A percentile compares a stretch with the other conserved stretches of the same genome.
Evolutionary conservation across 2,113 vertebrate genomes (phyloP).

Genomic region (Spermophilus dauricus): DNA sequence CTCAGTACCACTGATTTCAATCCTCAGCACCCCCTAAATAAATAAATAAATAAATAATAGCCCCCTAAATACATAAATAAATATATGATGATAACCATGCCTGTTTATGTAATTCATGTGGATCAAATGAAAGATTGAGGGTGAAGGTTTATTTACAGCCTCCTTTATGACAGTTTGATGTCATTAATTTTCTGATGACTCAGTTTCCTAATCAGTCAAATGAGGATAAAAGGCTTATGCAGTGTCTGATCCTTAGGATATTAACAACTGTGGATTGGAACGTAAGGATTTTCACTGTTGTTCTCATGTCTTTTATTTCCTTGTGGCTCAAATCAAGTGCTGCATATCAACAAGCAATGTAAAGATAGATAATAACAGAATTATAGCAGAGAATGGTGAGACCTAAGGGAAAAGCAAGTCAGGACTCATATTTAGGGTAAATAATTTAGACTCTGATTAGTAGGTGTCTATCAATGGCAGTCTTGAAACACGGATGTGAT

Average conservation of each 20-base stretch:
- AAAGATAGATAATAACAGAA: background rate
- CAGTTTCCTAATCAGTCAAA: conserved; percentile 40
- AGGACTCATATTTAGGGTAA: background rate
- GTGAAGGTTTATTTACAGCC: background rate
- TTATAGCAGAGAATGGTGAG: background rate
- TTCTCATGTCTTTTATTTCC: background rate
- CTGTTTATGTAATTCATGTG: background rate
- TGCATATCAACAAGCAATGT: background rate
- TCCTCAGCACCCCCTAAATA: too few relatives aligned
- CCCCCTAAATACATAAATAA: too few relatives aligned
- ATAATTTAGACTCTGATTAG: background rate
- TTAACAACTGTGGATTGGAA: background rate
- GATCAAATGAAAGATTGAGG: background rate
- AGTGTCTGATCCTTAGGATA: background rate
- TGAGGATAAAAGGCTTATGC: conserved; percentile 51
- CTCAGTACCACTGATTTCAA: too few relatives aligned
- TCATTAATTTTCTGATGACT: background rate
- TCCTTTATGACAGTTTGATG: background rate
- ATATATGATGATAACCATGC: background rate
- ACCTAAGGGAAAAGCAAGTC: background rate
- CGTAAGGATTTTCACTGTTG: background rate
- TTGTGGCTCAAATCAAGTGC: background rate
- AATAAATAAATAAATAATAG: too few relatives aligned
- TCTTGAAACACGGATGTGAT: background rate
- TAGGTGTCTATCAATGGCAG: background rate